Percentiles rank a stretch among this genome's conserved stretches.
phyloP scores from a whole-genome alignment of 2,113 vertebrate species.

The Aspiorhynchus laticeps region DNA sequence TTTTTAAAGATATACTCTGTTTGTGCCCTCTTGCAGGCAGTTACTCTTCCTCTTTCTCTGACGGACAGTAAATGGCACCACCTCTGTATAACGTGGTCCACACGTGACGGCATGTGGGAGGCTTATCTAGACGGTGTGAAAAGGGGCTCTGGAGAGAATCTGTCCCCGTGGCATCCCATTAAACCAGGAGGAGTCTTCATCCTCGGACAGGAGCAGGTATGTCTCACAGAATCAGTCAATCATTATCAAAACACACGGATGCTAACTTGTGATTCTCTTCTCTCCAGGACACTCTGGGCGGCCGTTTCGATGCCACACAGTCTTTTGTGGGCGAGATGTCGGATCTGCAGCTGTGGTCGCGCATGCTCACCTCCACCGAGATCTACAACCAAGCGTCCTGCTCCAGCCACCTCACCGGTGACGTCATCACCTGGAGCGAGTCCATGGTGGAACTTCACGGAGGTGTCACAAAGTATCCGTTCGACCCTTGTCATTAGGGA shows the following conservation, averaged over 20 bases:
- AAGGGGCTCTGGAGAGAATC: constrained; percentile 79
- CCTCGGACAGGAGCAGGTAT: constrained; percentile 84
- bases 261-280: background rate
- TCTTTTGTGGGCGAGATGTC: constrained; percentile 81
- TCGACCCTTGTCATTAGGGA: constrained; percentile 76
- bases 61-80: constrained; percentile 83
- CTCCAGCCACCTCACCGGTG: constrained; percentile 68
- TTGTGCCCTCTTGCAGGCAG: constrained; percentile 65
- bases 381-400: constrained; percentile 77
- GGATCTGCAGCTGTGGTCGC: constrained; percentile 82
- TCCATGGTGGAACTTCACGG: constrained; percentile 78
- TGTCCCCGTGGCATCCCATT: constrained; percentile 81
- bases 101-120: constrained; percentile 79
- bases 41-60: constrained; percentile 75
- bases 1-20: background rate
- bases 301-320: constrained; percentile 80
- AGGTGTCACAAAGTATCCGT: constrained; percentile 75
- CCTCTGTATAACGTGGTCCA: constrained; percentile 82
- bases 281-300: constrained; percentile 77
- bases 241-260: background rate
- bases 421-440: constrained; percentile 79
- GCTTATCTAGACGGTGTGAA: constrained; percentile 80
- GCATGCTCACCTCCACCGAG: constrained; percentile 74
- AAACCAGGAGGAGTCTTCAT: constrained; percentile 80
- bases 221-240: background rate